Conservation (phyloP, 2,113 vertebrate species). For the Stigmatopora argus region DNA sequence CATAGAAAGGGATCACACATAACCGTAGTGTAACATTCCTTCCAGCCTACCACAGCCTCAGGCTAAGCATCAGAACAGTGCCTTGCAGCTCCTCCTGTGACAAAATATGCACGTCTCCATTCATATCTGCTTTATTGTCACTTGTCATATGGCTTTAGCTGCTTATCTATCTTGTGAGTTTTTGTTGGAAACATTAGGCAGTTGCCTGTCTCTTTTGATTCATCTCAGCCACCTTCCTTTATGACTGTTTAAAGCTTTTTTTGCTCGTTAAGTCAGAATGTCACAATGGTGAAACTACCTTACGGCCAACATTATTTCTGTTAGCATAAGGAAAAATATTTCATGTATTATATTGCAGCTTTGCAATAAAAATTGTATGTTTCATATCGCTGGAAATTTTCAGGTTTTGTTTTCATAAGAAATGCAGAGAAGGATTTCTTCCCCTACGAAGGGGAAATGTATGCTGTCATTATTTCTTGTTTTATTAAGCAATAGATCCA, state of each 20-base stretch:
- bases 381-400: not conserved
- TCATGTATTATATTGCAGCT: not conserved
- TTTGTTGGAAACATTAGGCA: conserved; percentile 13
- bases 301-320: not conserved
- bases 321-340: conserved; percentile 1
- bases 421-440: not conserved
- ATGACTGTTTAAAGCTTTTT: conserved; percentile 1
- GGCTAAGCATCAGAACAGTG: conserved; percentile 54
- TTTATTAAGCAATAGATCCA: not conserved
- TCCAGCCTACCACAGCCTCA: conserved; percentile 60
- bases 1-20: conserved; percentile 57
- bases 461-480: not conserved
- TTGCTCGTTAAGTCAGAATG: conserved; percentile 1
- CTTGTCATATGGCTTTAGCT: conserved; percentile 26
- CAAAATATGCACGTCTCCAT: conserved; percentile 61
- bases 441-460: not conserved
- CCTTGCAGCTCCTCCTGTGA: conserved; percentile 56
- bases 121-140: conserved; percentile 24
- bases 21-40: conserved; percentile 50
- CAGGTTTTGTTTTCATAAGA: not conserved
- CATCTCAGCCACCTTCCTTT: not conserved
- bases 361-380: not conserved
- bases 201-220: conserved; percentile 3
- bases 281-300: not conserved
- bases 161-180: conserved; percentile 35